Evolutionary conservation across 2,888 invertebrate species (phyloP).

Genomic region (Spodoptera picta): DNA sequence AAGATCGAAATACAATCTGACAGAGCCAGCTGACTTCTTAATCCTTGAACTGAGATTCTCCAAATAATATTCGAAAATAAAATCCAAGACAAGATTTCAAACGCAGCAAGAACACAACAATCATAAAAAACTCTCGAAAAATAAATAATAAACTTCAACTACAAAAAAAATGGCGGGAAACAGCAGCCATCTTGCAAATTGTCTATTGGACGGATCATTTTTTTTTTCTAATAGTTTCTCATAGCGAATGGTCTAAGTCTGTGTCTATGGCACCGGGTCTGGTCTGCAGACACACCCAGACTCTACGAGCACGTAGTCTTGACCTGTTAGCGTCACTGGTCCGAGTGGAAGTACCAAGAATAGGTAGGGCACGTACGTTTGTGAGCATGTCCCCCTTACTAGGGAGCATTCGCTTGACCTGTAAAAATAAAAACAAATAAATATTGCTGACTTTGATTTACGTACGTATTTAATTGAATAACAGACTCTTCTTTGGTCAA

Average conservation of each 20-base stretch:
- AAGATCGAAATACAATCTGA: neutral
- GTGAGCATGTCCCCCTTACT: conserved; percentile 96
- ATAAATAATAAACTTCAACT: conserved; percentile 5
- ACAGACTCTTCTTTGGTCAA: too few relatives aligned
- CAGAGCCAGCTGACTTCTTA: conserved; percentile 3
- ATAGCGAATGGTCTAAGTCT: conserved; percentile 22
- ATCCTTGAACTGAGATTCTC: too few relatives aligned
- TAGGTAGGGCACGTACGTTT: conserved; percentile 96
- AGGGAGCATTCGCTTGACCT: conserved; percentile 96
- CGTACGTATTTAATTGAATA: too few relatives aligned
- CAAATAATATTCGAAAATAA: conserved; percentile 1
- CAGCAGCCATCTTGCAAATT: conserved; percentile 32
- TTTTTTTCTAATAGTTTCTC: conserved; percentile 30
- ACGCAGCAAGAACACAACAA: conserved; percentile 11
- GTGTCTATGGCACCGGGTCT: conserved; percentile 63
- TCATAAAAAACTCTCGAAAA: conserved; percentile 14
- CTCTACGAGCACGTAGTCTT: conserved; percentile 98
- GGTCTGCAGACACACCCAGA: conserved; percentile 97
- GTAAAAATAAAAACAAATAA: conserved; percentile 64
- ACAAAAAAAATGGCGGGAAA: conserved; percentile 34
- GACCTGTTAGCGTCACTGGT: conserved; percentile 96
- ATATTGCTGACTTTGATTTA: too few relatives aligned
- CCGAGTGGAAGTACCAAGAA: conserved; percentile 97
- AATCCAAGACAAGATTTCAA: neutral
- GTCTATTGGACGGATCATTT: conserved; percentile 38